Conservation (phyloP, 2,888 invertebrate species). For the Drosophila birchii region DNA sequence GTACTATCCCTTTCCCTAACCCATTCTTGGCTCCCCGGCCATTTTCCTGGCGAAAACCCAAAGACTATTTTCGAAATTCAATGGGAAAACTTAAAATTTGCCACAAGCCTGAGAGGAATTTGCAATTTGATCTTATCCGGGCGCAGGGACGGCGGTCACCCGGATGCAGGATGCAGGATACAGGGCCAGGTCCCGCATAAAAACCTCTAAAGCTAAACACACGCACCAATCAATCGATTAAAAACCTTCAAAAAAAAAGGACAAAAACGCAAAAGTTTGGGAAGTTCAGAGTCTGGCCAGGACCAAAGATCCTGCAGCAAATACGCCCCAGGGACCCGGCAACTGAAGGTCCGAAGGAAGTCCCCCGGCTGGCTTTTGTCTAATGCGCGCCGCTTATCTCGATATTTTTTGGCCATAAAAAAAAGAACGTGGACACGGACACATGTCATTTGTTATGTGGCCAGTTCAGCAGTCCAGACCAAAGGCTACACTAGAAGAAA, state of each 20-base stretch:
- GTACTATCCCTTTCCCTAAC: not conserved
- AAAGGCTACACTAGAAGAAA: conserved; percentile 4
- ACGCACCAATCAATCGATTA: conserved; percentile 74
- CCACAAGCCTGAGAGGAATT: conserved; percentile 54
- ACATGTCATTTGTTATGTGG: conserved; percentile 74
- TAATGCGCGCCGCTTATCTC: conserved; percentile 72
- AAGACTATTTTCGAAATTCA: not conserved
- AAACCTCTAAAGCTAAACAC: conserved; percentile 43
- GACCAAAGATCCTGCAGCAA: conserved; percentile 38
- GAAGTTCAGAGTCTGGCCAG: conserved; percentile 29
- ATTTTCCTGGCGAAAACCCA: not conserved
- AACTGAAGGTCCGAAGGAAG: conserved; percentile 25
- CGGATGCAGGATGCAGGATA: conserved; percentile 12
- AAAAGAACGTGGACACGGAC: conserved; percentile 33
- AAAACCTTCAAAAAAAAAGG: conserved; percentile 32
- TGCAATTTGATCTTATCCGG: conserved; percentile 72
- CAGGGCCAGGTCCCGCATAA: conserved; percentile 62
- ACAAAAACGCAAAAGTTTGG: not conserved
- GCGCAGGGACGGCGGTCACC: conserved; percentile 4
- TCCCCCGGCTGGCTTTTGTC: conserved; percentile 60
- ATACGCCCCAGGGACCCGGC: conserved; percentile 61
- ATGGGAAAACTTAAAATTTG: conserved; percentile 15
- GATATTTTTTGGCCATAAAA: conserved; percentile 78
- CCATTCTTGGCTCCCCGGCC: not conserved
- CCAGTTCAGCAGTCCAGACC: conserved; percentile 18